Evolutionary conservation across 2,888 invertebrate genomes (phyloP).

Genomic region (Syritta pipiens): DNA sequence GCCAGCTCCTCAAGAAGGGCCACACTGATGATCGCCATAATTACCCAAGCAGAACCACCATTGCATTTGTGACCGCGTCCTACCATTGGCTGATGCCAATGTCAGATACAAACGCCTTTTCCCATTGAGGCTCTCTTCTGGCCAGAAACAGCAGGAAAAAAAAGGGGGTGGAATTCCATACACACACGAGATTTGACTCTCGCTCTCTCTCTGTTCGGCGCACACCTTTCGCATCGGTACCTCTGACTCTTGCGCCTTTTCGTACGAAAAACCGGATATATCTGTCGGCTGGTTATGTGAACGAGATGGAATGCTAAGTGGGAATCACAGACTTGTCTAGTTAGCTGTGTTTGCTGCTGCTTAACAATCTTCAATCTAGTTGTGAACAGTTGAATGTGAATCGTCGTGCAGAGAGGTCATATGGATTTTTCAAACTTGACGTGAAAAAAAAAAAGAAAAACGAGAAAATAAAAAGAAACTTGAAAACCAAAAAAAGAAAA

Average conservation of each 20-base stretch:
- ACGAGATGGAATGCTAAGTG: slow-evolving; percentile 70
- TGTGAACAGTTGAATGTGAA: slow-evolving; percentile 79
- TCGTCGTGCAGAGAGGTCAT: slow-evolving; percentile 78
- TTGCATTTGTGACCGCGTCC: slow-evolving; percentile 71
- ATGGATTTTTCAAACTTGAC: slow-evolving; percentile 72
- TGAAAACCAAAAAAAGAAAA: slow-evolving; percentile 21
- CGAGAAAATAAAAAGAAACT: slow-evolving; percentile 18
- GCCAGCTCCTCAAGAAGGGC: slow-evolving; percentile 37
- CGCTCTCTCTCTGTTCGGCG: slow-evolving; percentile 55
- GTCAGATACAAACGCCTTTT: slow-evolving; percentile 63
- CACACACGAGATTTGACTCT: slow-evolving; percentile 12
- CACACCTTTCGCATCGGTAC: slow-evolving; percentile 30
- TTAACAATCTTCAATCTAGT: slow-evolving; percentile 79
- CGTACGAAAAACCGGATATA: slow-evolving; percentile 66
- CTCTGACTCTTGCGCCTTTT: slow-evolving; percentile 64
- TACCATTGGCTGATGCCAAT: slow-evolving; percentile 55
- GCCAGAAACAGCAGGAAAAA: slow-evolving; percentile 5
- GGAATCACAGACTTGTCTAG: slow-evolving; percentile 77
- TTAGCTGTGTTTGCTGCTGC: slow-evolving; percentile 71
- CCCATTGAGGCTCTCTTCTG: slow-evolving; percentile 23
- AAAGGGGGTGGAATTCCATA: slow-evolving; percentile 38
- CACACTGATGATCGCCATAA: slow-evolving; percentile 78
- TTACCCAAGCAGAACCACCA: slow-evolving; percentile 78
- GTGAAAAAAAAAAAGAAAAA: slow-evolving; percentile 37
- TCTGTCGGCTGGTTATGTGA: slow-evolving; percentile 69